Base-by-base conservation (phyloP, 2,888 invertebrate genomes). In the Napeogenes sylphis region DNA sequence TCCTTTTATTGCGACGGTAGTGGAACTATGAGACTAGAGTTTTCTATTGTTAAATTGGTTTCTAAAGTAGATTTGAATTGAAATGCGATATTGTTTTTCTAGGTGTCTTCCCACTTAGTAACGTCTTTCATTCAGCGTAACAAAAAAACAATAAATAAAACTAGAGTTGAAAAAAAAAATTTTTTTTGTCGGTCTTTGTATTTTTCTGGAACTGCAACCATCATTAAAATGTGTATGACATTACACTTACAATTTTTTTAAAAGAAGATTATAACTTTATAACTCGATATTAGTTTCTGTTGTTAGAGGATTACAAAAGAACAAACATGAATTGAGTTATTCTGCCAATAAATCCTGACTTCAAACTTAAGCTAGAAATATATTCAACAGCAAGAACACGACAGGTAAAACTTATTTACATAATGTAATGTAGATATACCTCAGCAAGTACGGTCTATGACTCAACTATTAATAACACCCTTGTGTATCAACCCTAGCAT, bases 391-490 rank as follows among this genome's bases (percentile, higher is more conserved):
- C 21, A 4, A 51, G 8, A 10, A 51, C 8, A 51, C 30, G 51
- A 51, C 30, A 51, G 51, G 51, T 51, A 51, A 51, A 51, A 51
- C 30, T 30, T 30, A 51, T 60, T 55, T 59, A 33, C 46, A 57
- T 61, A 61, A 46, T 32, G 77, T 83, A 80, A 79, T 75, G 74
- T 76, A 73, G 72, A 71, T 68, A 74, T 76, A 75, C 73, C 73
- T 75, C 72, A 57, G 64, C 70, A 64, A 72, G 73, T 75, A 76
- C 69, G 68, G 72, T 70, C 79, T 78, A 77, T 76, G 78, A 75
- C 75, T 75, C 73, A 75, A 80, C 83, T 82, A 87, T 86, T 85
- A 85, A 85, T 86, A 85, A 83, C 71, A 68, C 61, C 58, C 69
- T 70, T 75, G 72, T 75, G 73, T 71, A 80, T 78, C 79, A 76